Base-by-base conservation (phyloP, 35 echinoderm and acorn worm genomes). In the Chiridota heheva region DNA sequence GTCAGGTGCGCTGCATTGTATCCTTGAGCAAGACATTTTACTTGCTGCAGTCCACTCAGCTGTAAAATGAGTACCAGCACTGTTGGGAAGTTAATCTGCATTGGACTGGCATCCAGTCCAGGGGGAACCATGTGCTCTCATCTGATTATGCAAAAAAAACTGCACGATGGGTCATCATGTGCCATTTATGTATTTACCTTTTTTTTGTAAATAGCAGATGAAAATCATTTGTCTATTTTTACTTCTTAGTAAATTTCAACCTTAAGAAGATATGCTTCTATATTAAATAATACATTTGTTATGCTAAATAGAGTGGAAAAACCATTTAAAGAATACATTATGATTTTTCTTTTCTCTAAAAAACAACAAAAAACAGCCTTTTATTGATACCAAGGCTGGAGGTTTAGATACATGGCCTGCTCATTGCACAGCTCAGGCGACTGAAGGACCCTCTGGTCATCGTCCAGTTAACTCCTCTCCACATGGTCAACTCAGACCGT, bases 371-470 rank as follows among this genome's bases (percentile, higher is more conserved):
- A n/a, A n/a, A 46, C 41, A 96, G 93, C 87, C 92, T 33, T 96
- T 87, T 81, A 73, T 96, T 28, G 93, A 96, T 77, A 96, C 88
- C 34, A 90, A 91, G 60, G 76, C 93, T 38, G 93, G 93, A 28
- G 69, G 28, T 25, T 44, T 96, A 20, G 93, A 96, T 45, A 87
- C 93, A 36, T 96, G 93, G 93, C 93, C 93, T 31, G 93, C 93
- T 45, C 84, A 96, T 81, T 88, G 87, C 15, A 90, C 93, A 47
- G 77, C 87, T 41, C 93, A 91, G 26, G 93, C 93, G 0, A 86
- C 88, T 16, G 60, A 86, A 18, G 69, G 78, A 32, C 73, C 82
- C 6, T 44, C 60, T n/a, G 62, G n/a, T n/a, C 18, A 51, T 32
- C 42, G 10, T 51, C 70, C 17, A 6, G 36, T 25, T 34, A 35